phyloP scores from a whole-genome alignment of 1,140 invertebrate genomes.

The Hycleus cichorii region DNA sequence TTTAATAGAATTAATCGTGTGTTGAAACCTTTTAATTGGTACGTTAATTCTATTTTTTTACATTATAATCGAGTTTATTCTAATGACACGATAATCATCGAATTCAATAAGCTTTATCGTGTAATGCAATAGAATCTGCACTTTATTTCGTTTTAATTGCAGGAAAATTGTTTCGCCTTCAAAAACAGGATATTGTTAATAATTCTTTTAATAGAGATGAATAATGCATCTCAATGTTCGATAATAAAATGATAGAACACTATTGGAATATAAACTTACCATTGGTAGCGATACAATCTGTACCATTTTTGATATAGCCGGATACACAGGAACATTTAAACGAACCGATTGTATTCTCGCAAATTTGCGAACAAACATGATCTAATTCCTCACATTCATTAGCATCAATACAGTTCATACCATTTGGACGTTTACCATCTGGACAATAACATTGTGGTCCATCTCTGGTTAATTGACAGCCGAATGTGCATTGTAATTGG shows the following conservation, averaged over 20 bases:
- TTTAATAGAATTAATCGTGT: too few relatives aligned
- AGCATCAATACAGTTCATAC: slow-evolving; percentile 58
- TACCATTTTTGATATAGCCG: slow-evolving; percentile 57
- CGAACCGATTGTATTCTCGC: slow-evolving; percentile 62
- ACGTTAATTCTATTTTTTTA: too few relatives aligned
- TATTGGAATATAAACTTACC: slow-evolving; percentile 43
- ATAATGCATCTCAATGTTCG: too few relatives aligned
- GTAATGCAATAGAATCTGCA: too few relatives aligned
- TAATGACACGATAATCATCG: too few relatives aligned
- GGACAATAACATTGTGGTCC: slow-evolving; percentile 67
- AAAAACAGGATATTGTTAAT: too few relatives aligned
- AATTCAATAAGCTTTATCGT: too few relatives aligned
- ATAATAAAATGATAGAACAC: not conserved
- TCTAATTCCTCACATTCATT: slow-evolving; percentile 63
- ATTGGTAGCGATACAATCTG: slow-evolving; percentile 58
- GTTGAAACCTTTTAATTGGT: too few relatives aligned
- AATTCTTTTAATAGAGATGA: too few relatives aligned
- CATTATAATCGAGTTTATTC: too few relatives aligned
- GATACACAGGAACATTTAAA: slow-evolving; percentile 68
- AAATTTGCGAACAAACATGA: slow-evolving; percentile 71
- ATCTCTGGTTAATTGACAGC: slow-evolving; percentile 52
- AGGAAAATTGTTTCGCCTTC: too few relatives aligned
- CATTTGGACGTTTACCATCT: slow-evolving; percentile 59
- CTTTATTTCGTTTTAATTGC: too few relatives aligned
- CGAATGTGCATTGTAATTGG: slow-evolving; percentile 55